Percentiles rank a stretch among this genome's conserved stretches.
Evolutionary conservation across 2,797 vertebrate genomes (phyloP).

Genomic region (Lacerta bilineata): DNA sequence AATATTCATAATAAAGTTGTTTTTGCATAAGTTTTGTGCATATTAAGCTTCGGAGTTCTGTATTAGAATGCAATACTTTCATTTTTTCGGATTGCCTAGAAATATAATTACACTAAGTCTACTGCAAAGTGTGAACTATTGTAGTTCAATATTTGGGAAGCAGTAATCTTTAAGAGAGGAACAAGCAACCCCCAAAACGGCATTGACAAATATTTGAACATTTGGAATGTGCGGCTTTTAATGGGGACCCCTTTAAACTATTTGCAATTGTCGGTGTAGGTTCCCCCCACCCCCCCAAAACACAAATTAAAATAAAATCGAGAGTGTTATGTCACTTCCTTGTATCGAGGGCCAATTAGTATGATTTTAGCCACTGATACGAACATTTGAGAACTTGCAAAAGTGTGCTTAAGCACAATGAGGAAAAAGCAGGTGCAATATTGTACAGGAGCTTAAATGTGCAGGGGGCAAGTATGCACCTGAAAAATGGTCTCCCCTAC

Average conservation of each 20-base stretch:
- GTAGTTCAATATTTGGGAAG: slow-evolving; percentile 55
- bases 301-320: background rate
- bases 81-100: slow-evolving; percentile 25
- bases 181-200: slow-evolving; percentile 46
- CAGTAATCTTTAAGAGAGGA: slow-evolving; percentile 43
- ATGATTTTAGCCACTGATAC: background rate
- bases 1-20: background rate
- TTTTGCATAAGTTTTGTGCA: slow-evolving; percentile 20
- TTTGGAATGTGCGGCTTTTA: slow-evolving; percentile 40
- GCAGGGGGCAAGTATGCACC: background rate
- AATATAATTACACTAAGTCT: slow-evolving; percentile 42
- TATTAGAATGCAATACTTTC: slow-evolving; percentile 10
- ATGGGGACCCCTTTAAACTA: slow-evolving; percentile 1
- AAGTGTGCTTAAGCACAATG: background rate
- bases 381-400: background rate
- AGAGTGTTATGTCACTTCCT: no score
- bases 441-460: background rate
- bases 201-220: slow-evolving; percentile 8
- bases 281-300: background rate
- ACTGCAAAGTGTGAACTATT: slow-evolving; percentile 33
- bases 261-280: background rate
- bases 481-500: background rate
- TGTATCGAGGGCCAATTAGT: background rate
- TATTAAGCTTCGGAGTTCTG: slow-evolving; percentile 15
- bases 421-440: background rate